phyloP scores from a whole-genome alignment of 2,888 invertebrate genomes.

The Teleogryllus oceanicus region DNA sequence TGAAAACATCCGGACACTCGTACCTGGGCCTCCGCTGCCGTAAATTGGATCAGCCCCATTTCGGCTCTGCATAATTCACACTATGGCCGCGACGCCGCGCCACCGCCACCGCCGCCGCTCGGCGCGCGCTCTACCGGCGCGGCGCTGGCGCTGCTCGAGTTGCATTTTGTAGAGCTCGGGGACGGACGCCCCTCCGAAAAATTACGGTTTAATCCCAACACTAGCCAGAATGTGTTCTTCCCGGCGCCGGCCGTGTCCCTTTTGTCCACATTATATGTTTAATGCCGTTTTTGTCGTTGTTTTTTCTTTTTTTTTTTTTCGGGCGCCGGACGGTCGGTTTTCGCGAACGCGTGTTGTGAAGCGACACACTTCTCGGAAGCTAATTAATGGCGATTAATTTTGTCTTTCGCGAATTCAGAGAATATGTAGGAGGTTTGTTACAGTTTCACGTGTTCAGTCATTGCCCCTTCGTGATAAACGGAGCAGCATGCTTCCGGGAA shows the following conservation, averaged over 20 bases:
- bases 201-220: conserved; percentile 6
- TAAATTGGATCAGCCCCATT: conserved; percentile 18
- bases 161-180: neutral
- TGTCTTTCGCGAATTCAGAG: no score
- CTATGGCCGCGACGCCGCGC: neutral
- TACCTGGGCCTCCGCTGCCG: conserved; percentile 18
- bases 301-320: no score
- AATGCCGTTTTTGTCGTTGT: neutral
- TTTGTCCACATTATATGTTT: neutral
- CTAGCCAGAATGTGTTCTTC: neutral
- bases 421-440: no score
- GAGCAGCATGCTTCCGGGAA: no score
- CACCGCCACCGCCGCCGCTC: neutral
- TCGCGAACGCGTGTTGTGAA: no score
- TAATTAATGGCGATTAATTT: no score
- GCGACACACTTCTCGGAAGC: no score
- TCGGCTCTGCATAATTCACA: conserved; percentile 19
- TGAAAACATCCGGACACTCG: conserved; percentile 7
- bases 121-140: neutral
- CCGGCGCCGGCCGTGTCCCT: neutral
- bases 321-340: no score
- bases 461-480: no score
- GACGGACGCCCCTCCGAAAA: neutral
- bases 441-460: no score
- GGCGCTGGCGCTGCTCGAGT: neutral